Evolutionary conservation across 2,797 vertebrate species (phyloP), one percentile per base, ranked within the genome.

Genomic region (Pempheris klunzingeri): DNA sequence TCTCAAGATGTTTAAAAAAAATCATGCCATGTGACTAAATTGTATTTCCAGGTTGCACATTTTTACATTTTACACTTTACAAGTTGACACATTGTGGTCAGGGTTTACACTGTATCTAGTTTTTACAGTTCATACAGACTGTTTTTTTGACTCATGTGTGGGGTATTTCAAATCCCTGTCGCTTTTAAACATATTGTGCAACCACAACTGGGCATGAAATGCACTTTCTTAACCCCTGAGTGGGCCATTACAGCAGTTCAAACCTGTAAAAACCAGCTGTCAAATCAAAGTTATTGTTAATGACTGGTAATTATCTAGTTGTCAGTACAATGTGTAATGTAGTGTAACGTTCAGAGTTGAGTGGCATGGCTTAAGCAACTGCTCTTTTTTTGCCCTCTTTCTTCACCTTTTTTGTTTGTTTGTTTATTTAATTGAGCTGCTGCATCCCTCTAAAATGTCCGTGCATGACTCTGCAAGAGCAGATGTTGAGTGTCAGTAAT

Each of bases 401-500:
- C 46, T 24, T 26, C 28, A 18, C 3, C n/a, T 65, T 53, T 59
- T 30, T 22, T 22, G 24, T 55, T 53, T 43, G 55, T 50, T 61
- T 46, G 15, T 54, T 59, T 67, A 24, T 52, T 60, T 20, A 52
- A 65, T 22, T 64, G 49, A 64, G 57, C 55, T 32, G 74, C 30
- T 55, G 49, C 28, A 22, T 20, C 43, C 38, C 36, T 76, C 57
- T 60, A 60, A 64, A 69, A 47, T 78, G 71, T 58, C 18, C 32
- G 55, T 13, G 22, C 62, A 4, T 41, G 75, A 75, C 34, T 75
- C 49, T 46, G 44, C 41, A 15, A 53, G 49, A 52, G 68, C 71
- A 79, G 82, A 78, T 39, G 77, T 46, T 67, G 77, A 85, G 77
- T 77, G 67, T 63, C 71, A 47, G 66, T 46, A 54, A 75, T 52